Base-by-base conservation (phyloP, 23 tunicate species). In the Oikopleura dioica region DNA sequence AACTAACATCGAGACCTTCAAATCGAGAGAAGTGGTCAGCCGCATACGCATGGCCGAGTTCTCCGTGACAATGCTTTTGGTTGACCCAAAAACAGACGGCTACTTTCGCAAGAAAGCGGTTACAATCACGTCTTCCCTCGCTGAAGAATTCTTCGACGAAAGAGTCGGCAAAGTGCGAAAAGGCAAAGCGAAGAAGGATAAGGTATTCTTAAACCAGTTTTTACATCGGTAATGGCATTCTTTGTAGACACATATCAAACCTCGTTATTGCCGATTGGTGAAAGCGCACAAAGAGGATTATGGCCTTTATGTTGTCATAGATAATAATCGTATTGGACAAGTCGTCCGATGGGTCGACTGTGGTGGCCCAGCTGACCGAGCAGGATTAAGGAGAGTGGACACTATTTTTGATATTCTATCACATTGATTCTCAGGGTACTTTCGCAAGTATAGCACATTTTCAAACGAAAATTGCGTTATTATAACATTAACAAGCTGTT, bases 321-420 rank as follows among this genome's bases (percentile, higher is more conserved):
- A 91, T 68, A 91, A 85, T 81, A 59, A 79, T 4, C 50, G 97
- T 77, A 91, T 91, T 36, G 97, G 97, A 35, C 91, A 82, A 67
- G 95, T 91, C 35, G 78, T 91, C 32, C 80, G 97, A 1, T 91
- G 97, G 97, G 87, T 91, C 0, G 97, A 91, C 58, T 85, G 97
- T 76, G 97, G 97, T 35, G 97, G 97, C 0, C 95, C 97, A 29
- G 97, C 97, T 0, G 97, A 91, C 51, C 37, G 92, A 36, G 92
- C 97, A 1, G 97, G 97, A 21, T 67, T 91, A 34, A n/a, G n/a
- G n/a, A n/a, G n/a, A n/a, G n/a, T n/a, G n/a, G n/a, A n/a, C n/a
- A n/a, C n/a, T n/a, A n/a, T n/a, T n/a, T n/a, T n/a, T n/a, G n/a
- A n/a, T n/a, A n/a, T n/a, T n/a, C n/a, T n/a, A n/a, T n/a, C n/a